Evolutionary conservation across 2,797 vertebrate genomes (phyloP).

Genomic region (Acanthopagrus latus): DNA sequence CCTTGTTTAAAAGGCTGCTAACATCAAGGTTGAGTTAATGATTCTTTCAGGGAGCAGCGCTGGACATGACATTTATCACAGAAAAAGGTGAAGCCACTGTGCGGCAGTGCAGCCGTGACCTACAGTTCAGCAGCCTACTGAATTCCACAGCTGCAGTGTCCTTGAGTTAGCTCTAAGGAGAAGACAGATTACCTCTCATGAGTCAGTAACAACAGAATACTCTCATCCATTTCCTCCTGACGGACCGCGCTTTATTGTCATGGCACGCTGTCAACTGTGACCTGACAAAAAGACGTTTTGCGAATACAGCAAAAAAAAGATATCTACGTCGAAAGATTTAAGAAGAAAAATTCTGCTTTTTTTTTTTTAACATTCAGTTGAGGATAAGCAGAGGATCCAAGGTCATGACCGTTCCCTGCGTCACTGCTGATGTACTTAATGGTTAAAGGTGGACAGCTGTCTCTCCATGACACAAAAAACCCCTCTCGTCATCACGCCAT

Average conservation of each 20-base stretch:
- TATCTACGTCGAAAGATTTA: background rate
- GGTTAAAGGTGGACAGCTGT: slow-evolving; percentile 33
- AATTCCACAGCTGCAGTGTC: slow-evolving; percentile 31
- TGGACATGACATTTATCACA: slow-evolving; percentile 23
- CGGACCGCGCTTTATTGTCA: background rate
- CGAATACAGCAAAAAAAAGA: background rate
- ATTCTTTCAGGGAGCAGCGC: slow-evolving; percentile 33
- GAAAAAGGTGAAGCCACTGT: background rate
- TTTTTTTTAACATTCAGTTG: background rate
- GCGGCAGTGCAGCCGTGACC: slow-evolving; percentile 15
- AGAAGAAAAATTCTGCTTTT: too few relatives aligned
- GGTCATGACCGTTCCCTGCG: slow-evolving; percentile 5
- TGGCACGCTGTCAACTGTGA: background rate
- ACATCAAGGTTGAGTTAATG: slow-evolving; percentile 41
- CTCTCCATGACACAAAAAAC: slow-evolving; percentile 46
- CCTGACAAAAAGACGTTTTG: slow-evolving; percentile 25
- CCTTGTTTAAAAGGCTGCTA: slow-evolving; percentile 1
- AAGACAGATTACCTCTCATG: slow-evolving; percentile 24
- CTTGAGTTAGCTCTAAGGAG: background rate
- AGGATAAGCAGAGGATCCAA: background rate
- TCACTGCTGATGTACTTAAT: background rate
- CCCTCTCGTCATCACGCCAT: slow-evolving; percentile 32
- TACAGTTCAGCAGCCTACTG: slow-evolving; percentile 8
- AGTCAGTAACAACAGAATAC: slow-evolving; percentile 9
- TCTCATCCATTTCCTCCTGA: slow-evolving; percentile 17